phyloP scores from a whole-genome alignment of 2,797 vertebrate species.

The Sarcophilus harrisii region DNA sequence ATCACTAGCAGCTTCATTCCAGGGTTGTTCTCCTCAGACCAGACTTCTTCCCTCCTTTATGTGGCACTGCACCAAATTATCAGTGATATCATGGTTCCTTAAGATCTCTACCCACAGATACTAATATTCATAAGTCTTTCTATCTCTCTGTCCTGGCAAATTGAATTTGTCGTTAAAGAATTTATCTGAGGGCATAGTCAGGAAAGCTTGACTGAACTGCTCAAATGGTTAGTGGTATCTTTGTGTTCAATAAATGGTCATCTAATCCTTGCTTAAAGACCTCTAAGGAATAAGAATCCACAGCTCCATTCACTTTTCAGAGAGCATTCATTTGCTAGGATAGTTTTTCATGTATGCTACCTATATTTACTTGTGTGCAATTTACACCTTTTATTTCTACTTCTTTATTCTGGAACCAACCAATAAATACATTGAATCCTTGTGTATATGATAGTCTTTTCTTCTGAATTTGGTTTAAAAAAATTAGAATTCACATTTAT shows the following conservation, averaged over 20 bases:
- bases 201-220: neutral
- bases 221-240: neutral
- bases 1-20: neutral
- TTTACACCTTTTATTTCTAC: neutral
- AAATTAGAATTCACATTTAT: neutral
- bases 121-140: neutral
- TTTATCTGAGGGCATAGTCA: neutral
- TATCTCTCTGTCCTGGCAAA: neutral
- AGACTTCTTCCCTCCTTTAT: neutral
- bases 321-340: neutral
- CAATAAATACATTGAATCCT: neutral
- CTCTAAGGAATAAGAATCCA: neutral
- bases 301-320: neutral
- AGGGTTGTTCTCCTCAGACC: neutral
- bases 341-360: neutral
- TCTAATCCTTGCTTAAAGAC: neutral
- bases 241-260: neutral
- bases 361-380: neutral
- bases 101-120: neutral
- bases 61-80: neutral
- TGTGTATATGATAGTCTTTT: neutral
- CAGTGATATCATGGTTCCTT: neutral
- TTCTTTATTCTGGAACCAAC: neutral
- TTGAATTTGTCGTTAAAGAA: neutral
- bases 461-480: neutral